A percentile compares a stretch with the other conserved stretches of the same genome.
These are phyloP conservation scores for Arctocebus calabarensis DNA, from an alignment of 2,797 vertebrate species.

Conservation along the genomic window DNA sequence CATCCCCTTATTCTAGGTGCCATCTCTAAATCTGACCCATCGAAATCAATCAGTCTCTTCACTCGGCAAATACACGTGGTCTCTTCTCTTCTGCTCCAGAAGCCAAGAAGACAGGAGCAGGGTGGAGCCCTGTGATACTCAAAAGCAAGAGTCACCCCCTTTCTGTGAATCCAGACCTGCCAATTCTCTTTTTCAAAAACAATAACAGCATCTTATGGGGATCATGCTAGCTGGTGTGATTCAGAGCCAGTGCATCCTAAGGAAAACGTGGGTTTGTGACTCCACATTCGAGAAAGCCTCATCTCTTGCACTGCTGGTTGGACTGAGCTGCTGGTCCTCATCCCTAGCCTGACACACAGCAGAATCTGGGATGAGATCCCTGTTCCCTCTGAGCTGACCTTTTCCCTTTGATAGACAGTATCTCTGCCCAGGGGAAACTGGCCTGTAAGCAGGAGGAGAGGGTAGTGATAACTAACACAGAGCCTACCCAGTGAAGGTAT, in stretches of 20 bases:
- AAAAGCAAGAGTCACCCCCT: accelerated
- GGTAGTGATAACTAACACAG: neutral
- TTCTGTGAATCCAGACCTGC: neutral
- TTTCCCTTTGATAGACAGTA: neutral
- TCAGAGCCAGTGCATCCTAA: neutral
- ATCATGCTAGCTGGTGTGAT: neutral
- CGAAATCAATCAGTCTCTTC: accelerated
- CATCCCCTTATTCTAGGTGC: neutral
- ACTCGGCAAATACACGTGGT: neutral
- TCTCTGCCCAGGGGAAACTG: neutral
- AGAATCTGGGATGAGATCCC: neutral
- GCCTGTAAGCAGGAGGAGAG: neutral
- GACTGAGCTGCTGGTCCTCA: accelerated
- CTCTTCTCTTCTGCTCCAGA: neutral
- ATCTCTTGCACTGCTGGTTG: neutral
- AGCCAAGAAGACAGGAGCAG: neutral
- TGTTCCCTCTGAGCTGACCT: neutral
- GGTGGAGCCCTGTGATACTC: neutral
- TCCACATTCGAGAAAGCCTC: accelerated
- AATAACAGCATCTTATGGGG: neutral
- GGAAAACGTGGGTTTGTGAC: neutral
- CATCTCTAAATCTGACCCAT: neutral
- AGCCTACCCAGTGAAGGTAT: neutral
- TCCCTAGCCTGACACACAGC: neutral
- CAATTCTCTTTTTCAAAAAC: neutral